Evolutionary conservation across 2,888 invertebrate genomes (phyloP).

Genomic region (Glyphotaelius pellucidus): DNA sequence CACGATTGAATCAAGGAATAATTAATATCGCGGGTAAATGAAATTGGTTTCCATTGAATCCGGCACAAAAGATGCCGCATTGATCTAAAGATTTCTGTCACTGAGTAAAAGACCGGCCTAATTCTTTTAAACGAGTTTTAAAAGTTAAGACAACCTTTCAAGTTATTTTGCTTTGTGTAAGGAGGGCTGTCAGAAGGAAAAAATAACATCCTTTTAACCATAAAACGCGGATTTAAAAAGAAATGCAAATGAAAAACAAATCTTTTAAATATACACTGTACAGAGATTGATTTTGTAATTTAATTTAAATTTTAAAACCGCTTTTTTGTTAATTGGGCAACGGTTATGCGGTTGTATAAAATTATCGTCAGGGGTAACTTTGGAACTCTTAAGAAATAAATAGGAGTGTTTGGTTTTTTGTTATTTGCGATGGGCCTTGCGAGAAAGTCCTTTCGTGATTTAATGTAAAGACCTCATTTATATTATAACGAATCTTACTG

Average conservation of each 20-base stretch:
- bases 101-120: background rate
- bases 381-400: background rate
- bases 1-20: background rate
- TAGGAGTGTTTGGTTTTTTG: background rate
- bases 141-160: constrained; percentile 10
- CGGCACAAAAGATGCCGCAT: background rate
- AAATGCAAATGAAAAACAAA: constrained; percentile 4
- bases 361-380: background rate
- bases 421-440: background rate
- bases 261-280: background rate
- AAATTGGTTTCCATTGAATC: background rate
- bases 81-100: background rate
- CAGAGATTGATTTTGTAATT: constrained; percentile 31
- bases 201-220: background rate
- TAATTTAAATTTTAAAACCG: constrained; percentile 11
- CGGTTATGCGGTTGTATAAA: background rate
- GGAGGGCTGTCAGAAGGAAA: background rate
- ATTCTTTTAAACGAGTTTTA: constrained; percentile 21
- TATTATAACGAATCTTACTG: background rate
- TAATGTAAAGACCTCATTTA: background rate
- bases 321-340: constrained; percentile 3
- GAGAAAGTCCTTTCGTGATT: background rate
- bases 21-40: background rate
- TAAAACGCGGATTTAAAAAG: background rate
- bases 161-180: constrained; percentile 15